These are phyloP conservation scores for Salvator merianae DNA, from an alignment of 2,113 vertebrate genomes.

Conservation along the genomic window DNA sequence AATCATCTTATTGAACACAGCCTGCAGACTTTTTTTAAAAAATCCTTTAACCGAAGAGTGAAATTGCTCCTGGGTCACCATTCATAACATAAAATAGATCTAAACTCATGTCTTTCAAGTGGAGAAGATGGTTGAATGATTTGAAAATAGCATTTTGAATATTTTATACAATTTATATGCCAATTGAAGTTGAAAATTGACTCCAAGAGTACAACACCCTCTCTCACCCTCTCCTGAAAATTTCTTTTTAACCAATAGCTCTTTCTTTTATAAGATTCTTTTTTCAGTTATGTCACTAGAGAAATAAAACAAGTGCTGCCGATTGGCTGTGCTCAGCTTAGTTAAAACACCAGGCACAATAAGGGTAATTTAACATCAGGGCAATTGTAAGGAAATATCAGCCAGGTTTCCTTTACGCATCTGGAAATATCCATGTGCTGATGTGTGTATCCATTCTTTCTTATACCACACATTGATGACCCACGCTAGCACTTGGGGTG, in stretches of 20 bases:
- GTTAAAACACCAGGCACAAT: constrained; percentile 33
- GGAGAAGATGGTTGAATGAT: constrained; percentile 25
- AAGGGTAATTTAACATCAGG: background rate
- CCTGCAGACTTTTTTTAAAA: background rate
- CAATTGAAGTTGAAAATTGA: constrained; percentile 39
- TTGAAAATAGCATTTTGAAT: constrained; percentile 46
- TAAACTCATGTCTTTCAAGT: constrained; percentile 23
- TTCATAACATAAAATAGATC: constrained; percentile 25
- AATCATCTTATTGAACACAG: background rate
- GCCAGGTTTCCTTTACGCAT: no score
- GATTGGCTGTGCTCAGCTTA: constrained; percentile 31
- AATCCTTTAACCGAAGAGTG: constrained; percentile 17
- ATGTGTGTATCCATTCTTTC: no score
- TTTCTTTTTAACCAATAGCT: background rate
- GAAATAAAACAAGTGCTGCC: constrained; percentile 49
- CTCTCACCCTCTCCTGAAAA: background rate
- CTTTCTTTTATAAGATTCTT: constrained; percentile 37
- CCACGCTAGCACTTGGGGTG: no score
- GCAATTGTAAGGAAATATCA: constrained; percentile 10
- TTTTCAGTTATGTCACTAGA: constrained; percentile 45
- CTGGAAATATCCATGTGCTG: no score
- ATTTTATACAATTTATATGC: constrained; percentile 21
- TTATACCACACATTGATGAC: no score
- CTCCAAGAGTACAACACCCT: constrained; percentile 26
- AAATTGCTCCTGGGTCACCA: constrained; percentile 41